phyloP scores from a whole-genome alignment of 2,113 vertebrate genomes.

The Erythrocercus mccallii region DNA sequence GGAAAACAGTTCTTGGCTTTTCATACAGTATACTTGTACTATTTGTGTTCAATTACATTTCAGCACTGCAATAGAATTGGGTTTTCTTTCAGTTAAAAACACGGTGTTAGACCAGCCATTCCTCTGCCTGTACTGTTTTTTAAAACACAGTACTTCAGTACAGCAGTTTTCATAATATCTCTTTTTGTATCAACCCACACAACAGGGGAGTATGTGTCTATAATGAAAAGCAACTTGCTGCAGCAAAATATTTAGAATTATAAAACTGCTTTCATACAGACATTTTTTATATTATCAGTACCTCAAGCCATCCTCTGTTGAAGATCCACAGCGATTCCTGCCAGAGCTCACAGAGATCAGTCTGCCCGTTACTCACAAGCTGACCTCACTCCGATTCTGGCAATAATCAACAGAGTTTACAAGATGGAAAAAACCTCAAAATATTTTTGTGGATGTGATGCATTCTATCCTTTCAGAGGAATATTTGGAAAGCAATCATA shows the following conservation, averaged over 20 bases:
- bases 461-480: not conserved
- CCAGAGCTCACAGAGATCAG: not conserved
- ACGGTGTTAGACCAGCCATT: not conserved
- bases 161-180: not conserved
- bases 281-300: not conserved
- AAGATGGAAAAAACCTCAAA: not conserved
- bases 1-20: not conserved
- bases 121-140: not conserved
- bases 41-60: not conserved
- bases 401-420: not conserved
- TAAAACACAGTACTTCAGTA: not conserved
- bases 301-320: not conserved
- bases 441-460: not conserved
- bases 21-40: not conserved
- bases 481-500: not conserved
- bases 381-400: not conserved
- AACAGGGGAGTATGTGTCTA: accelerated
- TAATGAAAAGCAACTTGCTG: not conserved
- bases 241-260: not conserved
- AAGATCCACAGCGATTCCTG: not conserved
- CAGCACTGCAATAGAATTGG: not conserved
- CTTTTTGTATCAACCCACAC: not conserved
- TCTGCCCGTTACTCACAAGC: not conserved
- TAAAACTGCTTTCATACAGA: not conserved
- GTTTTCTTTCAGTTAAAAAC: not conserved